Base-by-base conservation (phyloP, 2,888 invertebrate genomes). In the Tupiocoris notatus region DNA sequence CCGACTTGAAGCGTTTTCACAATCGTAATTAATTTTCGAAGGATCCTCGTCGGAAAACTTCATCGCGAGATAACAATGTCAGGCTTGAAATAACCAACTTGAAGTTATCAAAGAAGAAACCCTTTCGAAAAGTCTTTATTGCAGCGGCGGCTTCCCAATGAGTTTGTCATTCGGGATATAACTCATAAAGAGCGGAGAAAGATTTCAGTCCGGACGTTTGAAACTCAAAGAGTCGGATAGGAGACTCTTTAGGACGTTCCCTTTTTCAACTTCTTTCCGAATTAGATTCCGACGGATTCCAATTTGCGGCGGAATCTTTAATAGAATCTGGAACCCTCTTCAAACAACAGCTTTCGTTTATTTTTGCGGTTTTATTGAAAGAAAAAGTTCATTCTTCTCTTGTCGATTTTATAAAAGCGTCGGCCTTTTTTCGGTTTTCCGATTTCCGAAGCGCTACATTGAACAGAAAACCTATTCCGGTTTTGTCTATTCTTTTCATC, bases 101-200 rank as follows among this genome's bases (percentile, higher is more conserved):
- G 12, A 20, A 22, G 20, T 39, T 39, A 25, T 65, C 65, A 39
- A 39, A 24, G 39, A 20, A 25, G 25, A 65, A 65, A 39, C 39
- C 59, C 59, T 58, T 58, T 67, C 22, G 57, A 59, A 70, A 58
- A 22, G 24, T 24, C 70, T 24, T 58, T 58, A 70, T 70, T 58
- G 59, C 70, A 59, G 59, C 70, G 59, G 59, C 59, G 59, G 59
- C 24, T 23, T 17, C 59, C 59, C 24, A 1, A 24, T 23, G 70
- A 70, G 70, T 70, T 70, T 70, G 70, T 70, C 70, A 70, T 70
- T 25, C 24, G 18, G 70, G 59, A 25, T 70, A 70, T 70, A 70
- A 70, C 59, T 70, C 59, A 70, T 59, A 58, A 70, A 59, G 70
- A 16, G 58, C 23, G 70, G 25, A 70, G 59, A 59, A 18, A 59